Base-by-base conservation (phyloP, 2,888 invertebrate species). In the Pheosia gnoma region DNA sequence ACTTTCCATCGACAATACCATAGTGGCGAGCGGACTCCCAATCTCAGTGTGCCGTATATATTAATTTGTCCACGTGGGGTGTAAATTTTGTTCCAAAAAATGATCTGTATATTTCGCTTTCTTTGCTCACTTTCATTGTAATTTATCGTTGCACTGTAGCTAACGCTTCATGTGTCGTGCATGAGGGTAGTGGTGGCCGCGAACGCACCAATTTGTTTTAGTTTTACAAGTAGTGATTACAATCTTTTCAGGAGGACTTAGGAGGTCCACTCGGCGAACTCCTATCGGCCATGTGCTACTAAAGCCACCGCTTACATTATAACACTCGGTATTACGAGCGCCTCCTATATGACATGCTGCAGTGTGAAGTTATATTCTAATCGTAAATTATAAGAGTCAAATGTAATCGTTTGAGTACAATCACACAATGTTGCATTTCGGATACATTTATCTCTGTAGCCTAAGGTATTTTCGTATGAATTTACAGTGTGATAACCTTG, bases 221-320 rank as follows among this genome's bases (percentile, higher is more conserved):
- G 81, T 85, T 87, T 88, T 86, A 88, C 84, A 86, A 88, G 87
- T 89, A 89, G 89, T 78, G 86, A 82, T 88, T 77, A 63, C 82
- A 80, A 83, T 89, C 91, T 86, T 95, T 95, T 87, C 96, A 96
- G 96, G 96, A 95, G 87, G 96, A 96, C 85, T 88, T 95, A 86
- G 91, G 94, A 86, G 94, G 94, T 83, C 94, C 95, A 71, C 93
- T 95, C 86, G 95, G 95, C 89, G 94, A 94, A 87, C 93, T 95
- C 86, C 95, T 96, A 86, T 95, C 94, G 82, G 91, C 95, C 79
- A 85, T 96, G 90, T 94, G 93, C 88, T 95, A 95, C 89, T 95
- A 95, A 86, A 84, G 73, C 68, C 65, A 77, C 79, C 69, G 77
- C 83, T 82, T 77, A 69, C 72, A 75, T 63, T 74, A 78, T 81